Base-by-base conservation (phyloP, 1,140 invertebrate genomes). In the Arctopsyche grandis region DNA sequence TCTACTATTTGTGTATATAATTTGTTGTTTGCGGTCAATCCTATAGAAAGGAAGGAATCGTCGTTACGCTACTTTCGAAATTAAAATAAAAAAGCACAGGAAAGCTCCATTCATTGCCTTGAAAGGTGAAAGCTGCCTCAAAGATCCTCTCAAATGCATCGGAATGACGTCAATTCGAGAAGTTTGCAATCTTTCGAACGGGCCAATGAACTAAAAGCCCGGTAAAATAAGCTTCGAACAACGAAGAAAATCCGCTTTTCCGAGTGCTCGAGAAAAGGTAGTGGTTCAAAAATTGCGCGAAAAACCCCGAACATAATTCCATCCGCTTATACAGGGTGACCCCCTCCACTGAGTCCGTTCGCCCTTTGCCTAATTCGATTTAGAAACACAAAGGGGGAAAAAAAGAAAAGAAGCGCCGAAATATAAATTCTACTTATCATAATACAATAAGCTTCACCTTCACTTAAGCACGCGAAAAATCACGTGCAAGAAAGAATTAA, bases 311-410 rank as follows among this genome's bases (percentile, higher is more conserved):
- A 16, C n/a, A 48, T 71, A 71, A 71, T 71, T 38, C 19, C 44
- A 19, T 48, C 16, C 69, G 69, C n/a, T 71, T 71, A 71, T 48
- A 16, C 66, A 10, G 24, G 14, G 14, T 10, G 24, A 21, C 29
- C 22, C 66, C 66, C 66, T 10, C 16, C 26, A 29, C 29, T 26
- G 9, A 19, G 56, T 1, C 56, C 7, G 56, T 60, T 69, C 26
- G 66, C 66, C 29, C 66, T 43, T 60, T 60, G 56, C 56, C 29
- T 69, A 69, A 69, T 69, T 69, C 66, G 29, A 69, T 69, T 69
- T 69, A n/a, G 66, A 21, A 26, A 24, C 29, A 69, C 66, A 69
- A 69, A 22, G n/a, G 66, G 16, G 5, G 26, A 29, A 29, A 22
- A 69, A 69, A 69, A 69, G 16, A 24, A 69, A 69, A 38, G 56